Evolutionary conservation across 2,888 invertebrate species (phyloP).

Genomic region (Doris montereyensis): DNA sequence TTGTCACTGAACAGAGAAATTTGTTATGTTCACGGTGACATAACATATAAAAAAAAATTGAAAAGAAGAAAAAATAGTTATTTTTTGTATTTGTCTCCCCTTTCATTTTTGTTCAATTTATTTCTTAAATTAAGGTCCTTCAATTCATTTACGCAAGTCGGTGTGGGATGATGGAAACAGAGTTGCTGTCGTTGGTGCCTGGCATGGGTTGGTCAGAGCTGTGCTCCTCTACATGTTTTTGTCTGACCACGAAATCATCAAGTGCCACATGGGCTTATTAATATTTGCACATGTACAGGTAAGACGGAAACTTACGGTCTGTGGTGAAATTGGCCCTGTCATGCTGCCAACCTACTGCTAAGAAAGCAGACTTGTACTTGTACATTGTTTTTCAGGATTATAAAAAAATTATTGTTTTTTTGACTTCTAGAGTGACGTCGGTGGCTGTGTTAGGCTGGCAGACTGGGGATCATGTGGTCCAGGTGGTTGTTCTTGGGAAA

Average conservation of each 20-base stretch:
- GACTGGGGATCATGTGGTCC: too few relatives aligned
- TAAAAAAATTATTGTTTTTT: background rate
- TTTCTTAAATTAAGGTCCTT: constrained; percentile 57
- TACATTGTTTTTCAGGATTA: background rate
- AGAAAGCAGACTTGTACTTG: background rate
- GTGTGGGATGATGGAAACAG: constrained; percentile 67
- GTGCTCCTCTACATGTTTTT: constrained; percentile 61
- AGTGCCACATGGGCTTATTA: constrained; percentile 65
- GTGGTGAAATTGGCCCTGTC: background rate
- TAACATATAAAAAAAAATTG: too few relatives aligned
- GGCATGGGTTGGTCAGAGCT: constrained; percentile 62
- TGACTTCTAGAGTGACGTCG: too few relatives aligned
- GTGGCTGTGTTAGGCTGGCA: too few relatives aligned
- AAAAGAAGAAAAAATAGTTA: too few relatives aligned
- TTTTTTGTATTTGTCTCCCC: background rate
- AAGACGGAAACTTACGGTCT: background rate
- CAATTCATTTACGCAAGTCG: constrained; percentile 63
- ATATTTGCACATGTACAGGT: constrained; percentile 70
- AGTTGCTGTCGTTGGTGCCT: constrained; percentile 64
- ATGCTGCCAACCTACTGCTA: too few relatives aligned
- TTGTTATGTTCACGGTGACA: too few relatives aligned
- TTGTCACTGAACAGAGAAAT: too few relatives aligned
- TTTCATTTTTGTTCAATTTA: background rate
- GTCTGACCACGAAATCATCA: constrained; percentile 59
- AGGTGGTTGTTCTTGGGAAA: too few relatives aligned